Base-by-base conservation (phyloP, 2,113 vertebrate genomes). In the Galbula dea region DNA sequence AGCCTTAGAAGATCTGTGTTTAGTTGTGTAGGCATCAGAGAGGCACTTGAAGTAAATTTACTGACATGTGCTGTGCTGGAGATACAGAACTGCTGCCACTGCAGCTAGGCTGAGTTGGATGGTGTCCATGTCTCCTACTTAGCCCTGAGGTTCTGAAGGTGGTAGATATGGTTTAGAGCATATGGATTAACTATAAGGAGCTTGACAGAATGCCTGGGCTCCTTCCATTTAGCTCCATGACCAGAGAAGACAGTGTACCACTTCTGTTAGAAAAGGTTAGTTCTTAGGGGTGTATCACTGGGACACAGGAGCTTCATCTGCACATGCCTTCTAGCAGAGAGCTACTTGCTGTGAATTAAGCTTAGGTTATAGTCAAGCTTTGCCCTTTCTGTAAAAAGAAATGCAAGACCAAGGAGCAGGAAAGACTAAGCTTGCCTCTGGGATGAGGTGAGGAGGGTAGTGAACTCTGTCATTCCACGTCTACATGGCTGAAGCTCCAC, bases 391-490 rank as follows among this genome's bases (percentile, higher is more conserved):
- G 15, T 73, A 45, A 32, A 54, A 80, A 17, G 13, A 32, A 76
- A 57, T 80, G 27, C 46, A 49, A 67, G 68, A 27, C 49, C 57
- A 84, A 81, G 69, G 34, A 92, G 63, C 19, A 45, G 75, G 49
- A 71, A 80, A 69, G 76, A 69, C 55, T 58, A 49, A 83, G 24
- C 63, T 86, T 83, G 63, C 17, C 57, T 43, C 73, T 36, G 57
- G 8, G 23, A 22, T 24, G 55, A 76, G 45, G 68, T 39, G 59
- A 78, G 46, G 16, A 68, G 45, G 16, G 36, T 13, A 54, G 45
- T 0, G 0, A 83, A 19, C 39, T 29, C 45, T 54, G 36, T 67
- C 1, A 0, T n/a, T 86, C 21, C 19, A 2, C 34, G n/a, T 41
- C 72, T 74, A 4, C 8, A 2, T 15, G 59, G 26, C 52, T 37